Percentiles rank a stretch among this genome's conserved stretches.
phyloP scores from a whole-genome alignment of 2,888 invertebrate genomes.

The Dichetophora obliterata region DNA sequence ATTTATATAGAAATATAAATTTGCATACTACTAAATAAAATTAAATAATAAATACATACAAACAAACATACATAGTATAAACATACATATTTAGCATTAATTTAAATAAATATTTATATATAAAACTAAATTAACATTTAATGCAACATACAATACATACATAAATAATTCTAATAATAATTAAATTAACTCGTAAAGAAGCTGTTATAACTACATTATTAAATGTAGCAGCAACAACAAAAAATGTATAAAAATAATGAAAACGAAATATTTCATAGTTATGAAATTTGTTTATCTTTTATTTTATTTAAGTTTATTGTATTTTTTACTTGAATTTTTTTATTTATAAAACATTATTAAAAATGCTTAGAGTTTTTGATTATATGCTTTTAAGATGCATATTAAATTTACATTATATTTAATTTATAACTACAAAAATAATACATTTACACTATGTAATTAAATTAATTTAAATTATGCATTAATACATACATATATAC shows the following conservation, averaged over 20 bases:
- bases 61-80: not conserved
- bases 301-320: conserved; percentile 4
- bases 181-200: not conserved
- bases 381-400: not conserved
- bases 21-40: not conserved
- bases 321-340: not conserved
- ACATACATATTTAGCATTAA: not conserved
- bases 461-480: conserved; percentile 12
- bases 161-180: not conserved
- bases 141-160: not conserved
- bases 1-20: too few species aligned
- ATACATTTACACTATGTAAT: conserved; percentile 1
- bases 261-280: not conserved
- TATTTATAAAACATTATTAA: too few species aligned
- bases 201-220: not conserved
- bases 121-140: conserved; percentile 1
- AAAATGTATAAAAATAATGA: not conserved
- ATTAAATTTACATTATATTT: conserved; percentile 14
- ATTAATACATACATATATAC: conserved; percentile 12
- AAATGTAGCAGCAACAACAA: not conserved
- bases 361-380: too few species aligned
- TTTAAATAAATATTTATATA: not conserved
- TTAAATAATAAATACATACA: not conserved
- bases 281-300: not conserved
- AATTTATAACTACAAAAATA: conserved; percentile 17